A percentile compares a stretch with the other conserved stretches of the same genome.
These are phyloP conservation scores for Sorex fumeus DNA, from an alignment of 2,113 vertebrate genomes.

Conservation along the genomic window DNA sequence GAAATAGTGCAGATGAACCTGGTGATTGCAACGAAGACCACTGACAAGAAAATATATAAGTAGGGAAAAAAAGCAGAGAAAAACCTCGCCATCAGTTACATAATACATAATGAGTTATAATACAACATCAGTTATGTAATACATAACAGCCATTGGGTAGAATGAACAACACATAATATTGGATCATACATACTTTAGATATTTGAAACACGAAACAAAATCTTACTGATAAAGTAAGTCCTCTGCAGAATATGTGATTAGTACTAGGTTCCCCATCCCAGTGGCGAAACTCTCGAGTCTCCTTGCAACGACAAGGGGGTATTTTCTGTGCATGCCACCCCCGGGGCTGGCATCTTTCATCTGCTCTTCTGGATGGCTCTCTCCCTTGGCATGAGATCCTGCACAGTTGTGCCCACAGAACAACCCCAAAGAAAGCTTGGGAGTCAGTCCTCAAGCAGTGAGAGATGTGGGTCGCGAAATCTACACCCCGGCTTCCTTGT, in stretches of 20 bases:
- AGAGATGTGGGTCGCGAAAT: background rate
- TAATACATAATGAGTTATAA: no score
- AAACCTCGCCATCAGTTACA: background rate
- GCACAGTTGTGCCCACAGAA: background rate
- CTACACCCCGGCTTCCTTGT: background rate
- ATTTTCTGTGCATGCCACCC: background rate
- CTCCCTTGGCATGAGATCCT: background rate
- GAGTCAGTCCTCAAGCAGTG: background rate
- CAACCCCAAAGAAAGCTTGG: rapidly evolving
- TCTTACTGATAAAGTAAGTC: background rate
- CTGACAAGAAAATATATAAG: conserved; percentile 2
- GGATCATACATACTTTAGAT: background rate
- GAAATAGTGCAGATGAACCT: background rate
- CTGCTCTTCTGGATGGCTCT: background rate
- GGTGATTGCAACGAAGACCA: background rate
- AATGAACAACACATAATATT: conserved; percentile 37
- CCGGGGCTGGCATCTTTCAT: background rate
- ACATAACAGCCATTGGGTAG: background rate
- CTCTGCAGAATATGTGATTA: background rate
- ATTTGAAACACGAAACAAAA: background rate
- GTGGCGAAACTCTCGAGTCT: no score
- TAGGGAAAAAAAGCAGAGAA: conserved; percentile 1
- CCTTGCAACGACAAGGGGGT: no score
- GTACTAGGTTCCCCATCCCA: background rate
- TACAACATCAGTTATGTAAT: no score